Percentiles rank a stretch among this genome's conserved stretches.
Evolutionary conservation across 2,113 vertebrate genomes (phyloP).

Genomic region (Platysteira castanea): DNA sequence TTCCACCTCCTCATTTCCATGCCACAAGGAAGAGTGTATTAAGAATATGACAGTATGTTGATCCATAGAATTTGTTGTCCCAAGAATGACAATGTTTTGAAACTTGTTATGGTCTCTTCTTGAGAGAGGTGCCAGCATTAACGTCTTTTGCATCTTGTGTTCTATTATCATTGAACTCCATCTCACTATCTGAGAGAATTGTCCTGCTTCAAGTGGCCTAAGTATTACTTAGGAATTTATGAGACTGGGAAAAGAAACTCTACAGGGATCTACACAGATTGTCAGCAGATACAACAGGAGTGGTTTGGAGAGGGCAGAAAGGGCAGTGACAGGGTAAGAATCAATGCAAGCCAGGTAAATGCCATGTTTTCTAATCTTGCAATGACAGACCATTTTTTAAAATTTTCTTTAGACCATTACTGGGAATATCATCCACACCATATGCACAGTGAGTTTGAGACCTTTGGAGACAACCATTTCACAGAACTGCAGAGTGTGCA

Average conservation of each 20-base stretch:
- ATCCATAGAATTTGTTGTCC: not conserved
- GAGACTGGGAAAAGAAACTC: not conserved
- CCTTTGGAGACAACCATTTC: conserved; percentile 88
- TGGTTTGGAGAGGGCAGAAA: not conserved
- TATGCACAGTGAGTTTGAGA: conserved; percentile 87
- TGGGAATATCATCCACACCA: conserved; percentile 90
- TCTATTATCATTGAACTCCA: not conserved
- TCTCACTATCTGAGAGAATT: not conserved
- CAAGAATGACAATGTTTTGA: not conserved
- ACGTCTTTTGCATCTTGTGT: not conserved
- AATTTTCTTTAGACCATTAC: conserved; percentile 79
- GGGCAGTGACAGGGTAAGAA: not conserved
- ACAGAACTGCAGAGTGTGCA: conserved; percentile 95
- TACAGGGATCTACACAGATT: not conserved
- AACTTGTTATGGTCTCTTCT: not conserved
- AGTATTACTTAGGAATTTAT: not conserved
- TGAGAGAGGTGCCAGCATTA: not conserved
- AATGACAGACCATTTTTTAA: not conserved
- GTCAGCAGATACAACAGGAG: not conserved
- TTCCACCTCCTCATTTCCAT: not conserved
- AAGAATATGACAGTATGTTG: not conserved
- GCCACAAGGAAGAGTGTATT: not conserved
- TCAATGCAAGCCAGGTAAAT: not conserved
- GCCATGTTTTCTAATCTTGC: not conserved
- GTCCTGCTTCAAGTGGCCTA: not conserved